phyloP scores from a whole-genome alignment of 2,113 vertebrate genomes.

The Macquaria ambigua region DNA sequence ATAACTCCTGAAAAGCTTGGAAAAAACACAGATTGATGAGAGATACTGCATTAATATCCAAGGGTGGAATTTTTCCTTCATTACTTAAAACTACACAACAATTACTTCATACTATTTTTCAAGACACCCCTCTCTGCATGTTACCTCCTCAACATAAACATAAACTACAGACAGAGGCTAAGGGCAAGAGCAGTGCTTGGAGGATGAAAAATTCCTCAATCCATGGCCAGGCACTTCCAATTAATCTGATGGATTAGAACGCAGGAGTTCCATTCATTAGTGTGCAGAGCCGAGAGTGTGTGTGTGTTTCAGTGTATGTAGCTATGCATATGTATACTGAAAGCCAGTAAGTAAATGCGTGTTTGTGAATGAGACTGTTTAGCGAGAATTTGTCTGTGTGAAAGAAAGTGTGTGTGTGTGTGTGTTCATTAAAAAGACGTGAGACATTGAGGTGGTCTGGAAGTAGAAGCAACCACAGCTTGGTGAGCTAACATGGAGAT shows the following conservation, averaged over 20 bases:
- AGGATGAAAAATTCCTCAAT: slow-evolving; percentile 78
- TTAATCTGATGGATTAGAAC: slow-evolving; percentile 85
- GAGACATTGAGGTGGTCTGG: slow-evolving; percentile 21
- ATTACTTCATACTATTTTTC: slow-evolving; percentile 33
- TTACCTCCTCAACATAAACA: slow-evolving; percentile 56
- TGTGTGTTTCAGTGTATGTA: slow-evolving; percentile 32
- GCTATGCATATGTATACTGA: slow-evolving; percentile 31
- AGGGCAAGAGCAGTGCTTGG: slow-evolving; percentile 37
- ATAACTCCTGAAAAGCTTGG: not conserved
- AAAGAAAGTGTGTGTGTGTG: slow-evolving; percentile 38
- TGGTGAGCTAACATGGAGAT: slow-evolving; percentile 18
- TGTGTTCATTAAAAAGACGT: slow-evolving; percentile 36
- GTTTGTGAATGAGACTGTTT: slow-evolving; percentile 44
- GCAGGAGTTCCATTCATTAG: slow-evolving; percentile 77
- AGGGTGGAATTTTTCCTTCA: not conserved
- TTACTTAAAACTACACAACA: slow-evolving; percentile 32
- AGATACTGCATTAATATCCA: not conserved
- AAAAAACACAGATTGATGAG: not conserved
- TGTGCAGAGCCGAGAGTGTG: slow-evolving; percentile 49
- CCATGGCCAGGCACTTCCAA: slow-evolving; percentile 76
- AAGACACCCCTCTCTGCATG: slow-evolving; percentile 4
- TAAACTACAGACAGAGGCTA: slow-evolving; percentile 51
- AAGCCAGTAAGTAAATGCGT: slow-evolving; percentile 41
- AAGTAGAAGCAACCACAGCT: slow-evolving; percentile 41
- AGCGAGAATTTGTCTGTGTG: slow-evolving; percentile 28